Evolutionary conservation across 92 coral and sea anemone species (phyloP), one percentile per base, ranked within the genome.

Genomic region (Zoanthus sociatus): DNA sequence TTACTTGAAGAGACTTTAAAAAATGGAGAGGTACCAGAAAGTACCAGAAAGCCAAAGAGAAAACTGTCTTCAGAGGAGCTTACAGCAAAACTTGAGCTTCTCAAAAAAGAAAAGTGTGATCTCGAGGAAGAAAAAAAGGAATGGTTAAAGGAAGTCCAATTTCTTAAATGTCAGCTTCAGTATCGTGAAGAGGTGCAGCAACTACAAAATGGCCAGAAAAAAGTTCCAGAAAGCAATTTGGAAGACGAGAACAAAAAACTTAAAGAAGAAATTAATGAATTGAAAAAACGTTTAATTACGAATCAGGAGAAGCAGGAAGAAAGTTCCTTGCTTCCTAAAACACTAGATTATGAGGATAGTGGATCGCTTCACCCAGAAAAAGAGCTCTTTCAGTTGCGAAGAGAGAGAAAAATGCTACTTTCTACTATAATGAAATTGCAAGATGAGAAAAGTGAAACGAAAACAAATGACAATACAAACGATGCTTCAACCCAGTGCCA

Each of bases 361-460:
- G 84, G 86, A 5, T 71, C 50, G 33, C 92, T 83, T 21, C 79
- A 71, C 33, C 74, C 88, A 68, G 91, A 91, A 78, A 88, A 84
- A 0, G 96, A 95, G n/a, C 87, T 93, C 20, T 94, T 73, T 12
- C 86, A 89, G 21, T 67, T 95, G 18, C 84, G 93, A 69, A 93
- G 72, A 74, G 98, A 95, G 73, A 87, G 98, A 64, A 93, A 95
- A 77, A 92, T 95, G 54, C 90, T 95, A n/a, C 93, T 95, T 55
- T 88, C 95, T 42, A 91, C 98, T 10, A 87, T 95, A 21, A 82
- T 88, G 89, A 87, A 88, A 83, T 89, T 93, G 78, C 98, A 95
- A 64, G 89, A 82, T 56, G 94, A 95, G 53, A 84, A 77, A 30
- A 83, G 66, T 44, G 88, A 42, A 48, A 78, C 90, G 45, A 53